Base-by-base conservation (phyloP, 2,797 vertebrate species). In the Poeciliopsis infans region DNA sequence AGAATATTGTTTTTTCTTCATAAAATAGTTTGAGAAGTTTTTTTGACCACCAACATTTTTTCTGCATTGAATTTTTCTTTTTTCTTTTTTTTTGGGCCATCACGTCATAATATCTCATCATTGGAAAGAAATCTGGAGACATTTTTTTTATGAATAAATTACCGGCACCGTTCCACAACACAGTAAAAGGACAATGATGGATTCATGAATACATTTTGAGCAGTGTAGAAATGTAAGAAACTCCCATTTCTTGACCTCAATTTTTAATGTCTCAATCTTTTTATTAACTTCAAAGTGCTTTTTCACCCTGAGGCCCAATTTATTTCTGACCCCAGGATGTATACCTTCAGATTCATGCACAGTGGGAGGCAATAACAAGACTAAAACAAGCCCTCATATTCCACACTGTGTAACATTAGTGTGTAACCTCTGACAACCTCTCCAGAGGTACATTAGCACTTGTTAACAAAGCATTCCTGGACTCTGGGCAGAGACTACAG, bases 351-450 rank as follows among this genome's bases (percentile, higher is more conserved):
- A 76, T 74, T 73, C 86, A 80, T 71, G 61, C 82, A 76, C 78
- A 25, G 23, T 72, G 46, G 81, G 77, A 57, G 77, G 55, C 79
- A 74, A 36, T 80, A 76, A 78, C 71, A 69, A 43, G 18, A 79
- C 73, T 86, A 76, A 82, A 86, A 88, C 72, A 64, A 87, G 81
- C 55, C 77, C 28, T 43, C 71, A 85, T 61, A 8, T 72, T 87
- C 72, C 78, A 74, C 49, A 75, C 83, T 79, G 68, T 74, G 79
- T 69, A 85, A 79, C 88, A 84, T 82, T 87, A 76, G 83, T 25
- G 31, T n/a, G 75, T 76, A 79, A 87, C 87, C 86, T 85, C 75
- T 85, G 84, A 61, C 72, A 79, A 85, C 87, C 88, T 89, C 74
- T 86, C 74, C 82, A 28, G 78, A 80, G 82, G 79, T 85, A 86